Evolutionary conservation across 1,140 invertebrate genomes (phyloP).

Genomic region (Babylonia areolata): DNA sequence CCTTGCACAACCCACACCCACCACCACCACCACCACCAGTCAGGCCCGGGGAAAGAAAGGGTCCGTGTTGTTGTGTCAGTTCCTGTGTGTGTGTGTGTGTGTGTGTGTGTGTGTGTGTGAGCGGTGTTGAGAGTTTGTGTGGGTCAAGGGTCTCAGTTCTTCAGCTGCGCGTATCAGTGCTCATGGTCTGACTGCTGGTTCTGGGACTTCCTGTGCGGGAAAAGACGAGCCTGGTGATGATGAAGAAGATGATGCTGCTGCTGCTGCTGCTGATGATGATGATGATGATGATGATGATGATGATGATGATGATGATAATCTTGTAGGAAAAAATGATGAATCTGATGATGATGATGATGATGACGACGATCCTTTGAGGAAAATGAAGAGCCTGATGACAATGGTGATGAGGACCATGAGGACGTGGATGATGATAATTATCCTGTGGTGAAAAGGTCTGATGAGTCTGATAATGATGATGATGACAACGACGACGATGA

Average conservation of each 20-base stretch:
- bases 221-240: neutral
- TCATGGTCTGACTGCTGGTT: neutral
- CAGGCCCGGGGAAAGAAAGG: neutral
- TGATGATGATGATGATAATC: too few species aligned
- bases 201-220: neutral
- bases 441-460: neutral
- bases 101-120: neutral
- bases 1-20: too few species aligned
- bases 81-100: neutral
- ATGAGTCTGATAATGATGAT: neutral
- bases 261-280: too few species aligned
- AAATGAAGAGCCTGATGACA: neutral
- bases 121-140: neutral
- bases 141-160: too few species aligned
- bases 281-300: too few species aligned
- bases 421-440: neutral
- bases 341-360: too few species aligned
- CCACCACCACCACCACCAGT: neutral
- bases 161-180: too few species aligned
- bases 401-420: neutral
- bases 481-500: neutral
- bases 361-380: neutral
- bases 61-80: neutral
- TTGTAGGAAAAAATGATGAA: too few species aligned
- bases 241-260: neutral